Evolutionary conservation across 1,140 invertebrate species (phyloP).

Genomic region (Lepidurus packardi): DNA sequence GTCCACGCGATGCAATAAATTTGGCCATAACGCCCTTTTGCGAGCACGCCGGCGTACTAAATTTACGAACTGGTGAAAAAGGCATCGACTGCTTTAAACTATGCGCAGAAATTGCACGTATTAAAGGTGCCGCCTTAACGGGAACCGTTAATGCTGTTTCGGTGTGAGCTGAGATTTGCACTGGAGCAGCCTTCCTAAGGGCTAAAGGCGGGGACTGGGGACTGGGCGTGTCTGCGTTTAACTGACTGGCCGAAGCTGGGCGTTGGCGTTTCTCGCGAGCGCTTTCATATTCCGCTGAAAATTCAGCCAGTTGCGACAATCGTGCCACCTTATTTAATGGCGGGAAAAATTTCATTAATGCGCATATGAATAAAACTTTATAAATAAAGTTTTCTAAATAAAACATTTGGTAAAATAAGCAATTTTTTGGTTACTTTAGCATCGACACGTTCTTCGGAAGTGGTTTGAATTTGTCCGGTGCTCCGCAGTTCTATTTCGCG

Average conservation of each 20-base stretch:
- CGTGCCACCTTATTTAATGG: background rate
- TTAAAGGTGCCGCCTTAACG: conserved; percentile 46
- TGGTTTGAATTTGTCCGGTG: conserved; percentile 45
- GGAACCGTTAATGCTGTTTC: background rate
- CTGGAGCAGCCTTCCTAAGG: conserved; percentile 19
- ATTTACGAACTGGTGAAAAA: conserved; percentile 32
- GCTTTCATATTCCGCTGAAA: conserved; percentile 23
- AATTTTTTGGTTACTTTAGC: conserved; percentile 38
- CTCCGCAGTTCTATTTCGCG: conserved; percentile 45
- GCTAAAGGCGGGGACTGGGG: conserved; percentile 2
- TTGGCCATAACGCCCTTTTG: conserved; percentile 69
- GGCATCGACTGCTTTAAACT: conserved; percentile 6
- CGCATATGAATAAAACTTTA: too few species aligned
- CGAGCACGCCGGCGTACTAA: conserved; percentile 36
- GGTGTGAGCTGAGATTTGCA: background rate
- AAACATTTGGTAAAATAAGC: background rate
- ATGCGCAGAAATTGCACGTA: conserved; percentile 39
- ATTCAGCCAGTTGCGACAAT: conserved; percentile 23
- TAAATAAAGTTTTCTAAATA: background rate
- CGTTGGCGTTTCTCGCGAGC: conserved; percentile 34
- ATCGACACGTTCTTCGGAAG: conserved; percentile 45
- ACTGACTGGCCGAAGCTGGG: background rate
- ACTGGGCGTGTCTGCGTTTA: background rate
- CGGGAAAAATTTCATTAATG: background rate
- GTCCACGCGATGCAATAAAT: conserved; percentile 65